Conservation (phyloP, 2,888 invertebrate genomes). For the Himalopsyche anomala region DNA sequence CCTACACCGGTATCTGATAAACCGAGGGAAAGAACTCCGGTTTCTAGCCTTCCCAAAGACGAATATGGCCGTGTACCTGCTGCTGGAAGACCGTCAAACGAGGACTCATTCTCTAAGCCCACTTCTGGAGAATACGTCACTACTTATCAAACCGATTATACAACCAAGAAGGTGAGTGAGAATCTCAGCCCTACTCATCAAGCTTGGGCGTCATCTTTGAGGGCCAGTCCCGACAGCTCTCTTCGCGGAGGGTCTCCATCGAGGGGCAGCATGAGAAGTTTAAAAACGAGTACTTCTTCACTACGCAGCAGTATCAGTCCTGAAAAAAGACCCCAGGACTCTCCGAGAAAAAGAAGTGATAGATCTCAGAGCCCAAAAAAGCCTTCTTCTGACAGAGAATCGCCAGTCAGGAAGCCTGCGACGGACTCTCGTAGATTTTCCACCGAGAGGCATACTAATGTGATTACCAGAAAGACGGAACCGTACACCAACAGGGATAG, state of each 20-base stretch:
- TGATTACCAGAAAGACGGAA: constrained; percentile 24
- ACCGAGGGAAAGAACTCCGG: constrained; percentile 67
- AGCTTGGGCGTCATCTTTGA: constrained; percentile 85
- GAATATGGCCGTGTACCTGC: constrained; percentile 66
- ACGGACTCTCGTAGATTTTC: constrained; percentile 29
- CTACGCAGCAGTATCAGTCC: constrained; percentile 77
- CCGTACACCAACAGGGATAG: constrained; percentile 52
- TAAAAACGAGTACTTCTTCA: constrained; percentile 76
- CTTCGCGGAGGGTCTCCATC: constrained; percentile 77
- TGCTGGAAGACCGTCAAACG: not conserved
- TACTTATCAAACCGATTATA: constrained; percentile 79
- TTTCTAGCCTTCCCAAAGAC: constrained; percentile 64
- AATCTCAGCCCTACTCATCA: constrained; percentile 85
- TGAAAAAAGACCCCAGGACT: constrained; percentile 69
- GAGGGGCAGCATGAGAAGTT: constrained; percentile 74
- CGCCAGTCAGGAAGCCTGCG: constrained; percentile 7
- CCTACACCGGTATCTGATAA: constrained; percentile 68
- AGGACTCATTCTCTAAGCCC: constrained; percentile 68
- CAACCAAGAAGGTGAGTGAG: constrained; percentile 77
- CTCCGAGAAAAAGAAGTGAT: constrained; percentile 52
- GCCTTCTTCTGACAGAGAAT: constrained; percentile 43
- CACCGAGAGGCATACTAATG: constrained; percentile 34
- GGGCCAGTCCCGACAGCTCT: constrained; percentile 80
- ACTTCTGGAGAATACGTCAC: constrained; percentile 77
- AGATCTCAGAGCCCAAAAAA: constrained; percentile 60